Conservation (phyloP, 2,797 vertebrate genomes). For the Rhabdomys pumilio region DNA sequence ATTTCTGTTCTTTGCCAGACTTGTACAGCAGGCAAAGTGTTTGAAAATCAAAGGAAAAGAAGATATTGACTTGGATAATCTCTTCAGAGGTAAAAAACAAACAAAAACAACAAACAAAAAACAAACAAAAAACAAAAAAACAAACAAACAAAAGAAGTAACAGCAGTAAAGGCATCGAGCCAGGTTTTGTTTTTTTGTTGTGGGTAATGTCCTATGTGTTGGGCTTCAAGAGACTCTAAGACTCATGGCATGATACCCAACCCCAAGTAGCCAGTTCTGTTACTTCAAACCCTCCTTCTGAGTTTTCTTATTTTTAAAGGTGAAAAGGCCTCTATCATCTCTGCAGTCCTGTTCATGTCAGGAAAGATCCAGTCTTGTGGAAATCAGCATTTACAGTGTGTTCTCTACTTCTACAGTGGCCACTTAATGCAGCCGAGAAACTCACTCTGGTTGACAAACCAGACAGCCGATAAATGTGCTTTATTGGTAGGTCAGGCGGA, state of each 20-base stretch:
- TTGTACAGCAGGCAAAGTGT: slow-evolving; percentile 88
- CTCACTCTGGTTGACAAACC: not conserved
- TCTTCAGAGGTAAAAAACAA: slow-evolving; percentile 85
- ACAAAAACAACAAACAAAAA: not conserved
- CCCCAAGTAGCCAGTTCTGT: not conserved
- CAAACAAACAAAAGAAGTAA: slow-evolving; percentile 69
- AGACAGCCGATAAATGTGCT: not conserved
- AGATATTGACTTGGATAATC: slow-evolving; percentile 84
- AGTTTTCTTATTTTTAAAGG: slow-evolving; percentile 34
- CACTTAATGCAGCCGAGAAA: not conserved
- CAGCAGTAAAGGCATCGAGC: not conserved
- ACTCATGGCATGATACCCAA: not conserved
- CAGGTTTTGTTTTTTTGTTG: slow-evolving; percentile 1
- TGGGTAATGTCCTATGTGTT: slow-evolving; percentile 19
- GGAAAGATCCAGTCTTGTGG: not conserved
- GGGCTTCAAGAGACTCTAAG: not conserved
- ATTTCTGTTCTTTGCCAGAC: slow-evolving; percentile 87
- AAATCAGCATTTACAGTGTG: not conserved
- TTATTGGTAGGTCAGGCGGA: not conserved
- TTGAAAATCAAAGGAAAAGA: slow-evolving; percentile 90
- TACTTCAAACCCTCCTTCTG: not conserved
- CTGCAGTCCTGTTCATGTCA: not conserved
- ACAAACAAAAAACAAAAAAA: not conserved
- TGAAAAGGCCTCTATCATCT: not conserved
- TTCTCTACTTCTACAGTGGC: not conserved